These are phyloP conservation scores for Merodon equestris DNA, from an alignment of 2,888 invertebrate species.

Conservation along the genomic window DNA sequence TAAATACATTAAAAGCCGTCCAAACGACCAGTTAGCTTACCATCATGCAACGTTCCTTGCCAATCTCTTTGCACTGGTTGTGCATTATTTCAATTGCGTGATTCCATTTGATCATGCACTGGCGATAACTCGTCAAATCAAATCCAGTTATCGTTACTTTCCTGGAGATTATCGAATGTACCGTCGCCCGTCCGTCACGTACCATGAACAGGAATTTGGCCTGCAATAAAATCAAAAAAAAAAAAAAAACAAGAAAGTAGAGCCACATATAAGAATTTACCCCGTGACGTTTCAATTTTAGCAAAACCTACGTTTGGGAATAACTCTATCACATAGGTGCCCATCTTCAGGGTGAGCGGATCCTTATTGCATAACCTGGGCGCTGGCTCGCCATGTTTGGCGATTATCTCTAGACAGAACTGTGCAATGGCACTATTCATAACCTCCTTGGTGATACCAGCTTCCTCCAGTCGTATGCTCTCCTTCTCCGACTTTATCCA, in stretches of 20 bases:
- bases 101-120: conserved; percentile 98
- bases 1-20: too few relatives aligned
- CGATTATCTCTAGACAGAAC: conserved; percentile 97
- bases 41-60: conserved; percentile 88
- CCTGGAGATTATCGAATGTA: conserved; percentile 98
- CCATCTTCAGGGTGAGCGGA: conserved; percentile 98
- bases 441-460: conserved; percentile 94
- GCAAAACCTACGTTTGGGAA: conserved; percentile 88
- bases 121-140: conserved; percentile 94
- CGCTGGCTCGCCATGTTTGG: conserved; percentile 96
- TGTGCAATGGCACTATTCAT: conserved; percentile 97
- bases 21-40: conserved; percentile 74
- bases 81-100: conserved; percentile 96
- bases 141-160: conserved; percentile 91
- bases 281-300: too few relatives aligned
- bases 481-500: conserved; percentile 98
- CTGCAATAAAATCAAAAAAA: conserved; percentile 72
- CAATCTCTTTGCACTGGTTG: conserved; percentile 92
- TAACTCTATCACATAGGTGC: conserved; percentile 94
- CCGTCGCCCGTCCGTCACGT: conserved; percentile 98
- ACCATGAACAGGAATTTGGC: conserved; percentile 99
- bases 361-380: conserved; percentile 98
- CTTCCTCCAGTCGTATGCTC: conserved; percentile 92
- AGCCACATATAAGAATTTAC: too few relatives aligned
- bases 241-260: too few relatives aligned